phyloP scores from a whole-genome alignment of 1,140 invertebrate species.

The Megalonaias nervosa region DNA sequence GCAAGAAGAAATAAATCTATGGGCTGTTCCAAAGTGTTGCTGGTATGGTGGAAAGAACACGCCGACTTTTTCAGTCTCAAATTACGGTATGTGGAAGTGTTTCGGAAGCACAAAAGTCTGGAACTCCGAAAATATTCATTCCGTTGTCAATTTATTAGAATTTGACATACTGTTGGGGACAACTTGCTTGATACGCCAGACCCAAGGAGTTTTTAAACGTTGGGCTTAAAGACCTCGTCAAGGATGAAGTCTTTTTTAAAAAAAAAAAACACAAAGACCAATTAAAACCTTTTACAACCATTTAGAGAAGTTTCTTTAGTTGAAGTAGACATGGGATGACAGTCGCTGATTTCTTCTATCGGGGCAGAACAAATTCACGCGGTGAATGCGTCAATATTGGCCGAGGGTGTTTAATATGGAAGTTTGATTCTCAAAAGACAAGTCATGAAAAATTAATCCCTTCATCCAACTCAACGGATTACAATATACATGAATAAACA shows the following conservation, averaged over 20 bases:
- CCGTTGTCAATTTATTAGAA: not conserved
- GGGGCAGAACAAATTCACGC: not conserved
- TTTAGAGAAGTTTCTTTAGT: not conserved
- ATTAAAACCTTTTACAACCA: not conserved
- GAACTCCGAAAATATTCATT: not conserved
- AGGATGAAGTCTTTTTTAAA: not conserved
- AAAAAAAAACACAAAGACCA: not conserved
- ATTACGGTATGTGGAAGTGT: not conserved
- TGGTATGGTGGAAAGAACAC: no score
- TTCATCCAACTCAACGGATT: not conserved
- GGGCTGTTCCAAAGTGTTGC: not conserved
- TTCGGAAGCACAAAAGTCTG: slow-evolving; percentile 1
- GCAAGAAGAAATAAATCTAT: not conserved
- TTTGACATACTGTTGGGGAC: not conserved
- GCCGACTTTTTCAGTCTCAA: not conserved
- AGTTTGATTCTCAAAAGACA: not conserved
- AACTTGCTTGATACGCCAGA: not conserved
- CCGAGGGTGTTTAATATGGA: not conserved
- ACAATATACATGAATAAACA: not conserved
- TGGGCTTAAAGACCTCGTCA: not conserved
- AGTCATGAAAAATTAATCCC: not conserved
- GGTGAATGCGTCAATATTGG: slow-evolving; percentile 8
- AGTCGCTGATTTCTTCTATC: not conserved
- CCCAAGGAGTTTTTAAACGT: not conserved
- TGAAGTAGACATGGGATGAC: not conserved